phyloP scores from a whole-genome alignment of 2,797 vertebrate genomes.

The Tragopan temminckii region DNA sequence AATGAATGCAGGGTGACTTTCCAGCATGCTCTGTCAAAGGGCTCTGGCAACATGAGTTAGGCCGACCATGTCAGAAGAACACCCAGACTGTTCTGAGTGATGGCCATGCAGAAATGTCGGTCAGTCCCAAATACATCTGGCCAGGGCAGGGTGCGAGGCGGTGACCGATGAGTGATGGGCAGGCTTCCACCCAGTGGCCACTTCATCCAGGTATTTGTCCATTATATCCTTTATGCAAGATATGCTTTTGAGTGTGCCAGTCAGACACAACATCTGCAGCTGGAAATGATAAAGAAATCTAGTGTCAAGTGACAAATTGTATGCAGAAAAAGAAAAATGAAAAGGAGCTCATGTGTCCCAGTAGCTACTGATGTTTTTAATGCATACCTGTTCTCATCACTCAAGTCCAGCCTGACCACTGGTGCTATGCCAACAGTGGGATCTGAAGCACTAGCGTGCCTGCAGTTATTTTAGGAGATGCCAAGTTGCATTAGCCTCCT shows the following conservation, averaged over 20 bases:
- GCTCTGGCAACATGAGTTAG: neutral
- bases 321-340: neutral
- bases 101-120: neutral
- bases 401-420: neutral
- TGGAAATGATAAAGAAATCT: neutral
- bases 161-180: neutral
- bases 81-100: neutral
- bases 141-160: fast-evolving
- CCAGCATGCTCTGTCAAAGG: neutral
- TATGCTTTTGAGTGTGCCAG: fast-evolving
- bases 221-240: neutral
- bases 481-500: constrained; percentile 18
- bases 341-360: fast-evolving
- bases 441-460: neutral
- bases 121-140: neutral
- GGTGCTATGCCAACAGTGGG: neutral
- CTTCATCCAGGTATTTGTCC: neutral
- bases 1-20: neutral
- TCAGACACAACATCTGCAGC: neutral
- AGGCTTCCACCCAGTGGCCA: neutral
- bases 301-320: neutral
- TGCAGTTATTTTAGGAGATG: constrained; percentile 67
- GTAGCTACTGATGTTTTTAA: neutral
- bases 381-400: neutral
- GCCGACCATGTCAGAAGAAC: neutral